A percentile compares a stretch with the other conserved stretches of the same genome.
These are phyloP conservation scores for Cyclura pinguis DNA, from an alignment of 2,797 vertebrate species.

Conservation along the genomic window DNA sequence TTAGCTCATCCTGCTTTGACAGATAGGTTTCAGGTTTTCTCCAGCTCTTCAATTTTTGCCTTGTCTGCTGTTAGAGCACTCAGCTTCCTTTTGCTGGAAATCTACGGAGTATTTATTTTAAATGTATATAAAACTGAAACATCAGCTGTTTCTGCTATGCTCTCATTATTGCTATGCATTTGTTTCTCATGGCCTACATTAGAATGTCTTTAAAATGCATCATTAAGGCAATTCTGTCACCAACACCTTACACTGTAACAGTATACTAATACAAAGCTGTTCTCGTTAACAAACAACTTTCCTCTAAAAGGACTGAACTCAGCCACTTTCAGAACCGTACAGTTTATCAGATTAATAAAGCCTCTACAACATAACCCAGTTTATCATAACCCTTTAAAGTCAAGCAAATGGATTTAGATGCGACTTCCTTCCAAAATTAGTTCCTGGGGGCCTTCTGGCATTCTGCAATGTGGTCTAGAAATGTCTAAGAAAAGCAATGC, in stretches of 20 bases:
- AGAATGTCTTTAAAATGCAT: conserved; percentile 12
- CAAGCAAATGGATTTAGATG: not conserved
- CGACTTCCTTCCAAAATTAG: not conserved
- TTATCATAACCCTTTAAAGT: conserved; percentile 1
- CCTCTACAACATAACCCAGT: not conserved
- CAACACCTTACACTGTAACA: not conserved
- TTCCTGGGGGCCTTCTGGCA: no score
- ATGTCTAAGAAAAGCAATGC: not conserved
- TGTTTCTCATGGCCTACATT: conserved; percentile 9
- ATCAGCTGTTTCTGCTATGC: conserved; percentile 22
- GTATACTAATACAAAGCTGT: not conserved
- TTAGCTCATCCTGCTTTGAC: conserved; percentile 36
- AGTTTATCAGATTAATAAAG: conserved; percentile 4
- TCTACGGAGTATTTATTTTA: conserved; percentile 16
- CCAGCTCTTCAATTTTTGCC: conserved; percentile 17
- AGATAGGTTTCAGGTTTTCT: conserved; percentile 8
- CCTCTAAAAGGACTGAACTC: not conserved
- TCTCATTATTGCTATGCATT: conserved; percentile 34
- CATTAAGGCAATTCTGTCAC: conserved; percentile 25
- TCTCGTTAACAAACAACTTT: not conserved
- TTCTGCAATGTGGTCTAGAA: not conserved
- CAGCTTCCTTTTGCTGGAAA: not conserved
- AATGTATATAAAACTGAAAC: conserved; percentile 33
- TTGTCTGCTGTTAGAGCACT: conserved; percentile 8
- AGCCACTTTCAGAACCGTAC: not conserved